Evolutionary conservation across 2,797 vertebrate species (phyloP).

Genomic region (Okamejei kenojei): DNA sequence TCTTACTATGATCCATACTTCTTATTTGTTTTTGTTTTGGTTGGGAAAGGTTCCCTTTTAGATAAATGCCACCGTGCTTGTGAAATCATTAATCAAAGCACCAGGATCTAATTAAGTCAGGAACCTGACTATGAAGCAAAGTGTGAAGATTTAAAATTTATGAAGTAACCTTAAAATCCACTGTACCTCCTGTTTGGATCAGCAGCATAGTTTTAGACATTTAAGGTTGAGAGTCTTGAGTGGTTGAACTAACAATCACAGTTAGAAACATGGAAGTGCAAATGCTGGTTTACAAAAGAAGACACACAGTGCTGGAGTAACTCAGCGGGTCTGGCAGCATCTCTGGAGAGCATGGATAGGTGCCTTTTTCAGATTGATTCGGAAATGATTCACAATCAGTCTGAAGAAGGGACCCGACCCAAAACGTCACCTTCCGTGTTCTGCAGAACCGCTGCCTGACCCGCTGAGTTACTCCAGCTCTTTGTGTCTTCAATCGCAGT

Average conservation of each 20-base stretch:
- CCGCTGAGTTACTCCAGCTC: too few relatives aligned
- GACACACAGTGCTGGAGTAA: too few relatives aligned
- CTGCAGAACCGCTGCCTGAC: too few relatives aligned
- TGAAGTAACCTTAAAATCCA: background rate
- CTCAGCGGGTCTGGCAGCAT: too few relatives aligned
- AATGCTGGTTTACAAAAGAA: too few relatives aligned
- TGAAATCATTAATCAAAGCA: background rate
- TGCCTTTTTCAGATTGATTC: too few relatives aligned
- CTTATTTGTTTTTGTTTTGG: background rate
- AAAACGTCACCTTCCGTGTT: too few relatives aligned
- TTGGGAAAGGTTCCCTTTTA: background rate
- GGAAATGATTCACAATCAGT: too few relatives aligned
- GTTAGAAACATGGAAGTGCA: background rate
- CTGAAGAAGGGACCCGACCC: too few relatives aligned
- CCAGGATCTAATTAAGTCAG: background rate
- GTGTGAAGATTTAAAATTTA: background rate
- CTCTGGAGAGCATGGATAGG: too few relatives aligned
- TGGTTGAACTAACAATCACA: background rate
- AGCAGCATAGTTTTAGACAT: background rate
- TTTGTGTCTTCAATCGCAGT: background rate
- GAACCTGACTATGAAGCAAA: background rate
- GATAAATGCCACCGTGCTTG: background rate
- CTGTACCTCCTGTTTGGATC: background rate
- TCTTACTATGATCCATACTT: background rate
- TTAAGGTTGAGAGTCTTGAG: background rate